Evolutionary conservation across 2,888 invertebrate genomes (phyloP), one percentile per base, ranked within the genome.

Genomic region (Drosophila mimetica): DNA sequence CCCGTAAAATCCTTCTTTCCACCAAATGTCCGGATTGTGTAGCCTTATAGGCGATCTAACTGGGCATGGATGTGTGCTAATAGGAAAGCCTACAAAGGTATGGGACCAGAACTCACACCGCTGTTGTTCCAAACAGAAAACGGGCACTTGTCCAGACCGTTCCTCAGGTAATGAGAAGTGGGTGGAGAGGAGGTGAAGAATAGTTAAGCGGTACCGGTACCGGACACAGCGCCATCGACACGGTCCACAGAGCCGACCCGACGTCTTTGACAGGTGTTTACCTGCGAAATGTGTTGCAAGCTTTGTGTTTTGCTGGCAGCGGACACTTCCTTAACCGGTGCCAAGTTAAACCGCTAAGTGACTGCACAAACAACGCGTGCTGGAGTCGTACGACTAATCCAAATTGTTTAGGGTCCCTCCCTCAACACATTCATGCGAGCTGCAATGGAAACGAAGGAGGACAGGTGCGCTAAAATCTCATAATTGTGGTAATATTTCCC

Each of bases 301-400:
- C 69, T 61, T 59, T 77, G 64, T 71, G 64, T 60, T 46, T 20
- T 47, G 58, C 34, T 20, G 48, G 50, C 63, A 46, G 50, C 67
- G 48, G 54, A 32, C 63, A 86, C 74, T 86, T 88, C 75, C 86
- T 77, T 65, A 50, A 74, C 53, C 61, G 64, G 64, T 44, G 66
- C 57, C 55, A 66, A 69, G 66, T 36, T 51, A 8, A 61, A 8
- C 22, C 50, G 88, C 81, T 83, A 83, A 83, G 71, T 88, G 86
- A 53, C 32, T 20, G 39, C 5, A 14, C 65, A 83, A 88, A 83
- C 67, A 88, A 88, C 83, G 83, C 83, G 83, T 88, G 82, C 84
- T 86, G 36, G 70, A 50, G 59, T 72, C 65, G 64, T 58, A 61
- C 69, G 70, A 65, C 75, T 64, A 65, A 75, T 67, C 75, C 73